phyloP scores from a whole-genome alignment of 2,888 invertebrate genomes.

The Platycnemis pennipes region DNA sequence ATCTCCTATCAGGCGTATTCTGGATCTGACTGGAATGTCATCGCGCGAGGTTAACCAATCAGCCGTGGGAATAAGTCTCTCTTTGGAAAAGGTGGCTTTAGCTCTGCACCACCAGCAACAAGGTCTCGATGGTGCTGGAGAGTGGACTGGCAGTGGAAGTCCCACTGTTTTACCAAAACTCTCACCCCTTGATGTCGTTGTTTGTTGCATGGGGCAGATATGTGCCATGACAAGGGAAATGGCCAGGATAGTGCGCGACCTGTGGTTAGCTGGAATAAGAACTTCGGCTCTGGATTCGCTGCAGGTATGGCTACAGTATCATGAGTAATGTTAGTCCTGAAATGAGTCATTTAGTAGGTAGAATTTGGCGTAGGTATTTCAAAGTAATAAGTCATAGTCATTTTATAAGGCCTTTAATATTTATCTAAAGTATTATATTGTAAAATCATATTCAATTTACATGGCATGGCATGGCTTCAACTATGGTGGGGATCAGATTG shows the following conservation, averaged over 20 bases:
- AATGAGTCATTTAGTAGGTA: not conserved
- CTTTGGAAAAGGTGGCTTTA: constrained; percentile 88
- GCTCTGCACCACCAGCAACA: constrained; percentile 81
- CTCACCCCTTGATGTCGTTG: constrained; percentile 83
- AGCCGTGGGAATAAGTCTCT: constrained; percentile 88
- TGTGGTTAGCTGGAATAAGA: constrained; percentile 88
- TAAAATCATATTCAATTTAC: no score
- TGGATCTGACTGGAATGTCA: constrained; percentile 57
- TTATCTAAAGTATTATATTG: no score
- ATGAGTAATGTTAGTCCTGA: not conserved
- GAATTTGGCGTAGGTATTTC: not conserved
- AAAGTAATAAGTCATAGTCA: not conserved
- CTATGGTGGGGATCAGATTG: no score
- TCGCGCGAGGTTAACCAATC: constrained; percentile 18
- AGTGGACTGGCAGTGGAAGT: constrained; percentile 9
- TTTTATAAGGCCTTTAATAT: no score
- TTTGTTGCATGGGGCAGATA: constrained; percentile 84
- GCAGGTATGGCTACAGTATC: constrained; percentile 75
- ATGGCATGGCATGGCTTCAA: no score
- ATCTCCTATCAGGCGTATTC: not conserved
- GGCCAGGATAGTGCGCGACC: constrained; percentile 81
- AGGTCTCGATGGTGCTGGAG: constrained; percentile 75
- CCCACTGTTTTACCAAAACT: not conserved
- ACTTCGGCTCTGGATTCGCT: constrained; percentile 83
- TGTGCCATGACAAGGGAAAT: constrained; percentile 80